Evolutionary conservation across 2,113 vertebrate genomes (phyloP).

Genomic region (Albula goreensis): DNA sequence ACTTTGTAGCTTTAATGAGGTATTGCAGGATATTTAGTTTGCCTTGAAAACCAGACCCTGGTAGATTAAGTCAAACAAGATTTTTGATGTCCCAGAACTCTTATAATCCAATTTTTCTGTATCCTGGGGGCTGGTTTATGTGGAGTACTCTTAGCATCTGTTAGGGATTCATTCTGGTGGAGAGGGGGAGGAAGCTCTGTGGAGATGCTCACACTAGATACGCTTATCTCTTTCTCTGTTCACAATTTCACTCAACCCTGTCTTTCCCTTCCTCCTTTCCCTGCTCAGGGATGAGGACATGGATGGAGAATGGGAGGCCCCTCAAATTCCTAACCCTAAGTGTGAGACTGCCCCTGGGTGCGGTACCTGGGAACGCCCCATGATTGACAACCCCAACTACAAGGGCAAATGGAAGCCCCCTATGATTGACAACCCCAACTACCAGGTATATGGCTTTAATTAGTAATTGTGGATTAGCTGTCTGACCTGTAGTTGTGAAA

Average conservation of each 20-base stretch:
- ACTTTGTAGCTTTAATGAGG: background rate
- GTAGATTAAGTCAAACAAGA: background rate
- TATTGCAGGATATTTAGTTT: background rate
- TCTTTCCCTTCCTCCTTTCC: background rate
- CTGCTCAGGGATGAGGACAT: slow-evolving; percentile 94
- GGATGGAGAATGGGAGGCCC: slow-evolving; percentile 98
- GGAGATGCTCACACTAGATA: background rate
- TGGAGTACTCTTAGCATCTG: background rate
- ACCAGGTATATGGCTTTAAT: slow-evolving; percentile 76
- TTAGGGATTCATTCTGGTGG: background rate
- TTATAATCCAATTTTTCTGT: slow-evolving; percentile 32
- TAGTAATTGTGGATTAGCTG: too few species aligned
- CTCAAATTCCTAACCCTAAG: slow-evolving; percentile 89
- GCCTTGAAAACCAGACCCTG: background rate
- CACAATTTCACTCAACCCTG: background rate
- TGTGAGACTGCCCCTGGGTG: slow-evolving; percentile 91
- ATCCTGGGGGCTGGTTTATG: background rate
- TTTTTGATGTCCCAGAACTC: slow-evolving; percentile 32
- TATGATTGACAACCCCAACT: slow-evolving; percentile 97
- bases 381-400: slow-evolving; percentile 92
- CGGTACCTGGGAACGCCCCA: slow-evolving; percentile 86
- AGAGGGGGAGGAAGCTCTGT: too few species aligned
- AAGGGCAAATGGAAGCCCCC: slow-evolving; percentile 98
- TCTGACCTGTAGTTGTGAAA: too few species aligned
- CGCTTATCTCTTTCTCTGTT: background rate